Conservation (phyloP, 2,797 vertebrate genomes). For the Epinephelus malabaricus region DNA sequence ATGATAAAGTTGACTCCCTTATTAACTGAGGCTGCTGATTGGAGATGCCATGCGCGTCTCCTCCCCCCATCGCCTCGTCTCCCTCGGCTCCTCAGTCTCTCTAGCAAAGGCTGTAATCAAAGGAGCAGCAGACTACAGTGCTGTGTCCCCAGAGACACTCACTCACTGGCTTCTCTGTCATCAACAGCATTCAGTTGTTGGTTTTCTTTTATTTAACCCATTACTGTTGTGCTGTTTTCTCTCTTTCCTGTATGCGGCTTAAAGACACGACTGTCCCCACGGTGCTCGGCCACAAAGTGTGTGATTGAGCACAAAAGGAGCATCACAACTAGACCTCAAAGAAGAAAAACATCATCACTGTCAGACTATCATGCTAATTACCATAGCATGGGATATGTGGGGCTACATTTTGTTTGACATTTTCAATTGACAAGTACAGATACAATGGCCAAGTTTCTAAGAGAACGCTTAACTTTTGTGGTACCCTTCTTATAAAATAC, state of each 20-base stretch:
- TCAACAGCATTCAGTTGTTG: slow-evolving; percentile 29
- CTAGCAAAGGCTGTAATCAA: slow-evolving; percentile 49
- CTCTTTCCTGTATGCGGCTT: neutral
- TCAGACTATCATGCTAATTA: neutral
- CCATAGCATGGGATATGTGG: too few relatives aligned
- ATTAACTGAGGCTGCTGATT: slow-evolving; percentile 41
- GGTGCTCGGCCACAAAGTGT: neutral
- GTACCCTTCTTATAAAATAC: too few relatives aligned
- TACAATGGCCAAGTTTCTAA: neutral
- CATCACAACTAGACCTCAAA: neutral
- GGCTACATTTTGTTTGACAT: neutral
- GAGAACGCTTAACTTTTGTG: neutral
- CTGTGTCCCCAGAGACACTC: slow-evolving; percentile 20
- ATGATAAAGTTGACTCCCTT: slow-evolving; percentile 16
- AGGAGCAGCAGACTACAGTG: slow-evolving; percentile 43
- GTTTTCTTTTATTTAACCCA: slow-evolving; percentile 35
- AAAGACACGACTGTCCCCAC: neutral
- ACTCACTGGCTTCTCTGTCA: slow-evolving; percentile 24
- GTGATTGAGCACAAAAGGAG: neutral
- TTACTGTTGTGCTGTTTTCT: slow-evolving; percentile 3
- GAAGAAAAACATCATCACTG: neutral
- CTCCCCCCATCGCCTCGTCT: slow-evolving; percentile 25
- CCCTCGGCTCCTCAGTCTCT: slow-evolving; percentile 31
- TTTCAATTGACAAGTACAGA: neutral
- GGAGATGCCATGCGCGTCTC: slow-evolving; percentile 7